Percentiles rank a stretch among this genome's conserved stretches.
These are phyloP conservation scores for Diacarnus erythraeanus DNA, from an alignment of 37 sponge, comb jelly and placozoan genomes.

Conservation along the genomic window DNA sequence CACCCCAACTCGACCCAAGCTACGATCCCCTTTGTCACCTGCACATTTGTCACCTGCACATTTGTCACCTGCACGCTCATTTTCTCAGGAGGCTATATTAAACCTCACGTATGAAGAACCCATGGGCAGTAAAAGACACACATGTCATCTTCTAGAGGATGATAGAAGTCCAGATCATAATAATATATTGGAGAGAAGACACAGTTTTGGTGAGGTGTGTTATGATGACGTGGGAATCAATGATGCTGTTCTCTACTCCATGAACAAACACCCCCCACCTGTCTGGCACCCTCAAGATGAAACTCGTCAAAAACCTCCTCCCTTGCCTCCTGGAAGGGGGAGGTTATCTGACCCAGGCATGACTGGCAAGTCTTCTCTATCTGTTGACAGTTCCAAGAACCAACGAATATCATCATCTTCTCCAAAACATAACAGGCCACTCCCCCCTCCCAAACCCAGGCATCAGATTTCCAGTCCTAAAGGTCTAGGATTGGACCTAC, in stretches of 20 bases:
- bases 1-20: neutral
- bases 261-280: constrained; percentile 39
- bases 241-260: neutral
- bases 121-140: no score
- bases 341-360: neutral
- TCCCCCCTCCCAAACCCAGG: constrained; percentile 3
- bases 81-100: neutral
- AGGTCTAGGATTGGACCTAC: neutral
- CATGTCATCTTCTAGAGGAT: no score
- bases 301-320: constrained; percentile 1
- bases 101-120: neutral
- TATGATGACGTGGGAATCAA: constrained; percentile 34
- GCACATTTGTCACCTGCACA: neutral
- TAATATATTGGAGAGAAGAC: no score
- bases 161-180: no score
- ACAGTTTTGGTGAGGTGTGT: no score
- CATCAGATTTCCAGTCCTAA: neutral
- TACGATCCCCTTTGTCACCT: neutral
- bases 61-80: neutral
- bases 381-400: no score
- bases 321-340: neutral
- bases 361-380: neutral
- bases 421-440: neutral
- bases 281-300: constrained; percentile 5
- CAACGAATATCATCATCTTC: neutral